Conservation (phyloP, 2,797 vertebrate species). For the Cynodonichthys magdalenae region DNA sequence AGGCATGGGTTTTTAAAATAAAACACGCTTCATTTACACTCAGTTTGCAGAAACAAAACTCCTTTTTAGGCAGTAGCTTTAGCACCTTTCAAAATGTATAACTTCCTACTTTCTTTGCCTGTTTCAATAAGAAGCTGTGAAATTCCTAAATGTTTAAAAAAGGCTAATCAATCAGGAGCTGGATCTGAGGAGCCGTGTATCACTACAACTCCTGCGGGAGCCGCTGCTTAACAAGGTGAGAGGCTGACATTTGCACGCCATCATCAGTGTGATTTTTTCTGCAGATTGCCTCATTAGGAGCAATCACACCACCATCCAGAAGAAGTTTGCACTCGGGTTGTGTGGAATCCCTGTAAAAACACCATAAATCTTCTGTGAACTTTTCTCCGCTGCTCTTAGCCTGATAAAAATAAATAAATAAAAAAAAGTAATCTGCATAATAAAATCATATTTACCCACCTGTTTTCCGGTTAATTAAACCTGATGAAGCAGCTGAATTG, state of each 20-base stretch:
- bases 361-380: not conserved
- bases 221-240: slow-evolving; percentile 17
- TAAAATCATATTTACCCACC: not conserved
- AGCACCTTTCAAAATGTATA: not conserved
- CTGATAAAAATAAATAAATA: not conserved
- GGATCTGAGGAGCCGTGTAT: not conserved
- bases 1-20: no score
- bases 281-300: slow-evolving; percentile 60
- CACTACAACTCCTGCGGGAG: slow-evolving; percentile 5
- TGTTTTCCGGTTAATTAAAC: not conserved
- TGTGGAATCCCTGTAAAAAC: no score
- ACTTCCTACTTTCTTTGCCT: not conserved
- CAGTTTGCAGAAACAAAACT: no score
- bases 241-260: slow-evolving; percentile 38
- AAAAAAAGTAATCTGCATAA: not conserved
- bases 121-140: not conserved
- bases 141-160: not conserved
- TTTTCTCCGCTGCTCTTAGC: not conserved
- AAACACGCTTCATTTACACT: no score
- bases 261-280: slow-evolving; percentile 31
- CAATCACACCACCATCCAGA: slow-evolving; percentile 58
- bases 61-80: not conserved
- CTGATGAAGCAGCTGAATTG: slow-evolving; percentile 11
- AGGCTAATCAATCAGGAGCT: slow-evolving; percentile 22
- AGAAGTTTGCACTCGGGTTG: slow-evolving; percentile 27